phyloP scores from a whole-genome alignment of 2,888 invertebrate species.

The Torymus tubicola region DNA sequence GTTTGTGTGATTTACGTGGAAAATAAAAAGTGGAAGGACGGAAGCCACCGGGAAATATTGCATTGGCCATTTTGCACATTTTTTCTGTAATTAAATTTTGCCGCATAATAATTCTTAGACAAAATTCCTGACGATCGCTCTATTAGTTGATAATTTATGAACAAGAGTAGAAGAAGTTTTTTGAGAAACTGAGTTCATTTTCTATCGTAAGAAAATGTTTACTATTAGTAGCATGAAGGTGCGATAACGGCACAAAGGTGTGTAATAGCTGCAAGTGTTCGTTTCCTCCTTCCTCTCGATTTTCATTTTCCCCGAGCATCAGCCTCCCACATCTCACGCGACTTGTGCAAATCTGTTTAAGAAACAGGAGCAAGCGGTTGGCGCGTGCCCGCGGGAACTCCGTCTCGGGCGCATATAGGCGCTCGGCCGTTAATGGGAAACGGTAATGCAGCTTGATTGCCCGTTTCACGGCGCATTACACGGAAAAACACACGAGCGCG shows the following conservation, averaged over 20 bases:
- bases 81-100: constrained; percentile 10
- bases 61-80: background rate
- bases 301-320: constrained; percentile 27
- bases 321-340: constrained; percentile 51
- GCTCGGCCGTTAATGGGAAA: constrained; percentile 48
- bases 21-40: background rate
- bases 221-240: no score
- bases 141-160: no score
- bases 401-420: no score
- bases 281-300: background rate
- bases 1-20: constrained; percentile 52
- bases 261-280: background rate
- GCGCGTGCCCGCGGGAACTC: no score
- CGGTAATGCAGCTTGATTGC: constrained; percentile 65
- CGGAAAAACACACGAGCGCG: constrained; percentile 61
- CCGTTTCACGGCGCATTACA: constrained; percentile 66
- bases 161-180: no score
- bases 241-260: no score
- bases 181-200: no score
- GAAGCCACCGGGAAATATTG: constrained; percentile 13
- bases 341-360: constrained; percentile 30
- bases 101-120: background rate
- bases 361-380: background rate
- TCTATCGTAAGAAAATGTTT: no score
- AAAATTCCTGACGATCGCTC: background rate